Base-by-base conservation (phyloP, 2,888 invertebrate species). In the Tachina grossa region DNA sequence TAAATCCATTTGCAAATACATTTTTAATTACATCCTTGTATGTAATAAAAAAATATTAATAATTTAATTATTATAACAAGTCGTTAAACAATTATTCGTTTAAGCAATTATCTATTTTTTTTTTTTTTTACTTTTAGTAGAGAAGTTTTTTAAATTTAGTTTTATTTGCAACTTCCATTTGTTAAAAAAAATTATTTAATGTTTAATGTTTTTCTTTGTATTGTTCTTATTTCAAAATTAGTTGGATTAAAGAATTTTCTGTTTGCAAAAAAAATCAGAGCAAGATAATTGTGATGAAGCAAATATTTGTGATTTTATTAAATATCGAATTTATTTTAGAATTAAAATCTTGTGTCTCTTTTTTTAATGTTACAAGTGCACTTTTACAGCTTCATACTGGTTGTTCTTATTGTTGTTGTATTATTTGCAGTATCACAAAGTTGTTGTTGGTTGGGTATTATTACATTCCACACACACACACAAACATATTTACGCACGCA, bases 1-100 rank as follows among this genome's bases (percentile, higher is more conserved):
- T 69, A 88, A 85, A 87, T 88, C 88, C 88, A 88, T 87, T 87
- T 88, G 87, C 71, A 88, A 80, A 80, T 87, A 88, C 87, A 88
- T 85, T 69, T 85, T 78, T 83, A 85, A 68, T 86, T 78, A 79
- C 85, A 82, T 76, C 68, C 71, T 74, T 82, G 19, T 76, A 13
- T 66, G 71, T 41, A 74, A 77, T 53, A 39, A 66, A 78, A 83
- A 43, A 43, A 31, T 63, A 81, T 81, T 81, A 71, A 55, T 53
- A 39, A 55, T 69, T 72, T 31, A 55, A 47, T 47, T n/a, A 49
- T 71, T 43, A 51, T 75, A 49, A 68, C 57, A 43, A 22, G 45
- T 75, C 31, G 76, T 72, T 84, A 31, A 72, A 66, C 19, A 69
- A 31, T 53, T 72, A 65, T 65, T 19, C 19, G 14, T 55, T 31